Evolutionary conservation across 2,113 vertebrate species (phyloP), one percentile per base, ranked within the genome.

Genomic region (Gallinago media): DNA sequence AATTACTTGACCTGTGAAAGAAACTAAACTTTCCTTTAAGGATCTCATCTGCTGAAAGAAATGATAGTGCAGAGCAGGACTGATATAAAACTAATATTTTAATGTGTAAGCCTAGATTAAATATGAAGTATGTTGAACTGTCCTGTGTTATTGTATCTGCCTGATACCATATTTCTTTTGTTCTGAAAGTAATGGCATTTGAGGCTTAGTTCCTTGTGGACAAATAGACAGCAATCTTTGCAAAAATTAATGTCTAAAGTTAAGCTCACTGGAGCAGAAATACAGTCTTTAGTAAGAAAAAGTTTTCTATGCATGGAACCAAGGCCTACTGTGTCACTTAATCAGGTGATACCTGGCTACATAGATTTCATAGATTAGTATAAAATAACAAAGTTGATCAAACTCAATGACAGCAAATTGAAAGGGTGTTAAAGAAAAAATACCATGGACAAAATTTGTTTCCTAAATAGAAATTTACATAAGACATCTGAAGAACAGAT

Each of bases 31-130:
- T 73, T 34, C 32, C 32, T 89, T 76, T 5, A 46, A 66, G 14
- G 59, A n/a, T 40, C n/a, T 85, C 26, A 91, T 31, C 29, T 81
- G 18, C 36, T 93, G 54, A 88, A 94, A 66, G 13, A 79, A 54
- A 80, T 61, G 1, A 38, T 84, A 55, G 68, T 8, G 15, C 17
- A 82, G 25, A 72, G 15, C 20, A 90, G 42, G 8, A 36, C 63
- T 87, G 85, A 67, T 56, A 36, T 11, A 44, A 93, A 94, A 67
- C 27, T 73, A 85, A 46, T 31, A 67, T 96, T 96, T 90, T 71
- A 91, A 76, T 91, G 65, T 83, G 76, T 77, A 94, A 50, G 8
- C 15, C 8, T 13, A 12, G 38, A 31, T 92, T 92, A 93, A 80
- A 82, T 77, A 56, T 67, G 65, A 76, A 62, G 11, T 12, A 63